Percentiles rank a stretch among this genome's conserved stretches.
Conservation (phyloP, 2,888 invertebrate genomes). For the Sesamia inferens region DNA sequence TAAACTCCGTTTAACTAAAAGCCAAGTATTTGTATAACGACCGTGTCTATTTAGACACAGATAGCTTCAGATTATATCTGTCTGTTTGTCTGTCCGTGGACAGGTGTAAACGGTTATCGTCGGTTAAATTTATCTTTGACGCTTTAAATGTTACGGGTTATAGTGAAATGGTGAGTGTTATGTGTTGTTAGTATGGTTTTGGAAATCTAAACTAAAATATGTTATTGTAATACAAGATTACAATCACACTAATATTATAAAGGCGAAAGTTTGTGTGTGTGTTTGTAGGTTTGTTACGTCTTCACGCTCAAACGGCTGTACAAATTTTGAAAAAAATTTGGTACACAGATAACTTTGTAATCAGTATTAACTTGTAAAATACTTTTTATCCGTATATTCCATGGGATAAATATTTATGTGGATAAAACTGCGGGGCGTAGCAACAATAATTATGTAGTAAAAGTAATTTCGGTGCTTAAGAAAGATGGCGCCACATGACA, state of each 20-base stretch:
- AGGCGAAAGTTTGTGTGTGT: no score
- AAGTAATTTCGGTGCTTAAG: not conserved
- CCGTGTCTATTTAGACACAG: slow-evolving; percentile 51
- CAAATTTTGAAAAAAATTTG: no score
- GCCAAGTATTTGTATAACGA: slow-evolving; percentile 50
- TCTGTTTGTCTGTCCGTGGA: slow-evolving; percentile 48
- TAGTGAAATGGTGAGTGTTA: not conserved
- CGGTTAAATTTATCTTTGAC: slow-evolving; percentile 61
- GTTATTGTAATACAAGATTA: not conserved
- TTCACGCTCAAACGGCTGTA: no score
- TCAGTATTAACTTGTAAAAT: no score
- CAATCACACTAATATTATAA: no score
- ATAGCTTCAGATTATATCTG: slow-evolving; percentile 57
- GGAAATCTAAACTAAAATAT: not conserved
- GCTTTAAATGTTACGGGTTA: slow-evolving; percentile 28
- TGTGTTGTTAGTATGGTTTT: not conserved
- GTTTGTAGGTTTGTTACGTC: no score
- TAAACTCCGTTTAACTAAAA: slow-evolving; percentile 31
- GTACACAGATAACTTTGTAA: no score
- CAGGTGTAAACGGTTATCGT: slow-evolving; percentile 72
- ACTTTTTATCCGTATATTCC: no score
- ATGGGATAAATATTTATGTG: no score
- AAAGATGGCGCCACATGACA: no score
- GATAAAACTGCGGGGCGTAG: no score
- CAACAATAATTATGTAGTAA: no score